Evolutionary conservation across 1,140 invertebrate genomes (phyloP).

Genomic region (Rhopalosiphum maidis): DNA sequence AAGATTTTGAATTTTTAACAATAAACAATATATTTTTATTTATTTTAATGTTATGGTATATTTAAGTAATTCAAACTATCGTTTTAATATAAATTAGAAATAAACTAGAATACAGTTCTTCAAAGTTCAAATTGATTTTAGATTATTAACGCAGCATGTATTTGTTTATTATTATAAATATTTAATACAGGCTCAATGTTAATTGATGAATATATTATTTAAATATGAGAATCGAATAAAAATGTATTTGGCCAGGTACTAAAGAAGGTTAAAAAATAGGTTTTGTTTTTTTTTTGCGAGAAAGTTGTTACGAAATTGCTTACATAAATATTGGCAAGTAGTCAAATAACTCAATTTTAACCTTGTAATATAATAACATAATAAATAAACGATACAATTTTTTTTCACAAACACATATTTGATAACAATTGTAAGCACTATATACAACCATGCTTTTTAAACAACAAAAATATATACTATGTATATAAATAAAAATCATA

Average conservation of each 20-base stretch:
- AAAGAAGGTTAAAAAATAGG: not conserved
- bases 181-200: not conserved
- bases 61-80: too few species aligned
- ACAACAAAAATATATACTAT: not conserved
- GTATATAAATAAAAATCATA: not conserved
- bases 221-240: not conserved
- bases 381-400: not conserved
- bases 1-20: too few species aligned
- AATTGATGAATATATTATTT: not conserved
- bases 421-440: not conserved
- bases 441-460: not conserved
- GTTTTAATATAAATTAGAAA: too few species aligned
- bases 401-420: not conserved
- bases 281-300: not conserved
- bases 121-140: not conserved
- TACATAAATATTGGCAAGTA: constrained; percentile 7
- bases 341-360: not conserved
- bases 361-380: not conserved
- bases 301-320: constrained; percentile 10
- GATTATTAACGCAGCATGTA: not conserved
- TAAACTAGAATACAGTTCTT: too few species aligned
- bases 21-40: too few species aligned
- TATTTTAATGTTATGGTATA: too few species aligned
- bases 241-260: not conserved
- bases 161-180: not conserved